Base-by-base conservation (phyloP, 2,888 invertebrate species). In the Pyrochroa serraticornis region DNA sequence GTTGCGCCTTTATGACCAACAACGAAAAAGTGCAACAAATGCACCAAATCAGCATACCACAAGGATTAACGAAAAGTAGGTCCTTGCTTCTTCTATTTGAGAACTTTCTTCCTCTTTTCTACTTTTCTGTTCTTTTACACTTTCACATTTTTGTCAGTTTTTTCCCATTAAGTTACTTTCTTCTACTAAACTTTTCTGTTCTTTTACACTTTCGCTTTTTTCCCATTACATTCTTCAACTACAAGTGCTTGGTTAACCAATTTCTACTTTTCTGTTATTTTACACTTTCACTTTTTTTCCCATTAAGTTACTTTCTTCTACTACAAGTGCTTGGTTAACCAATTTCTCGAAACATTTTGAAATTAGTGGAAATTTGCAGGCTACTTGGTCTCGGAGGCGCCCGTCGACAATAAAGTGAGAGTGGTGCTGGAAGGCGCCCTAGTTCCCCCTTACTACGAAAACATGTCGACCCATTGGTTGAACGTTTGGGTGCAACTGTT, bases 1-100 rank as follows among this genome's bases (percentile, higher is more conserved):
- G 90, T 0, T 81, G 83, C 3, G 83, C 86, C 6, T 82, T 92
- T 62, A 85, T 90, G 80, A 81, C 85, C 69, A 89, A 87, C 71
- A 86, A 84, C 61, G 91, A 90, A 67, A 87, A 84, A 70, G 82
- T 86, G 33, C 81, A 83, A 41, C 77, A 82, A 12, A 79, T 82
- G 44, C 86, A 87, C 69, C 86, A 88, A 69, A 81, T 91, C 0
- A 86, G 85, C 2, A 80, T 90, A 51, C 81, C 84, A 1, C 80
- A 81, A 0, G 79, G 80, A 35, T 77, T 82, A 67, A 74, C 80
- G 1, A 84, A 69, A 65, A 74, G 75, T 75, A 61, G 64, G 67
- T 61, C n/a, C n/a, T n/a, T n/a, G n/a, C n/a, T n/a, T 22, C 5
- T 22, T 22, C 22, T 3, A 22, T 22, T 22, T 5, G 22, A 22